These are phyloP conservation scores for Rhabdornis inornatus DNA, from an alignment of 2,113 vertebrate species.

Conservation along the genomic window DNA sequence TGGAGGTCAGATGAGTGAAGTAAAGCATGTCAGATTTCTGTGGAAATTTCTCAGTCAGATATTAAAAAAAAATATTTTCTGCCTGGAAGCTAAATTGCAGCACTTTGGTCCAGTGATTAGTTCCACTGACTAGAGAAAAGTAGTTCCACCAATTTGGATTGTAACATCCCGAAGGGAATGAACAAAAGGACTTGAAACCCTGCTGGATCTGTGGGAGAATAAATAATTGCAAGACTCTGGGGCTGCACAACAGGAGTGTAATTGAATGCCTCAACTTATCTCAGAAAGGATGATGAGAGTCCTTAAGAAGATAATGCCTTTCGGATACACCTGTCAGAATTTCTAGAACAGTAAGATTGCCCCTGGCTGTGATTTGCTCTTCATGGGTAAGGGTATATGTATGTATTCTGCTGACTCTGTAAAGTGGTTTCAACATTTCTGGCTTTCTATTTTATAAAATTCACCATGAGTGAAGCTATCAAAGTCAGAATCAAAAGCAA, in stretches of 20 bases:
- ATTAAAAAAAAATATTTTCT: not conserved
- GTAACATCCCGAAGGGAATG: not conserved
- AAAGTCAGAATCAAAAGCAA: not conserved
- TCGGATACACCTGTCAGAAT: not conserved
- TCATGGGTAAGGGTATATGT: not conserved
- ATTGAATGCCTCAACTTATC: not conserved
- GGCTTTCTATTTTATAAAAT: not conserved
- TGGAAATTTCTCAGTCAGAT: not conserved
- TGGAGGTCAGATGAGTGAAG: not conserved
- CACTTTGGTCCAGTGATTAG: not conserved
- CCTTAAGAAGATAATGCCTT: not conserved
- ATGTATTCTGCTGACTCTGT: not conserved
- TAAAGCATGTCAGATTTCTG: not conserved
- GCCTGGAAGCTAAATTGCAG: not conserved
- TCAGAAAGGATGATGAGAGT: not conserved
- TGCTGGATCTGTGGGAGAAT: not conserved
- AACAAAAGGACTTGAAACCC: constrained; percentile 18
- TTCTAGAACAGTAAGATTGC: not conserved
- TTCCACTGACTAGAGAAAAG: not conserved
- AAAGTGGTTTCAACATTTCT: not conserved
- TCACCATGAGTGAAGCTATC: not conserved
- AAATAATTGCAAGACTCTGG: not conserved
- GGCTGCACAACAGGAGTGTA: not conserved
- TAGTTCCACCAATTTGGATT: not conserved
- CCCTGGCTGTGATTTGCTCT: not conserved